A percentile compares a stretch with the other conserved stretches of the same genome.
Evolutionary conservation across 2,113 vertebrate genomes (phyloP).

Genomic region (Toxotes chatareus): DNA sequence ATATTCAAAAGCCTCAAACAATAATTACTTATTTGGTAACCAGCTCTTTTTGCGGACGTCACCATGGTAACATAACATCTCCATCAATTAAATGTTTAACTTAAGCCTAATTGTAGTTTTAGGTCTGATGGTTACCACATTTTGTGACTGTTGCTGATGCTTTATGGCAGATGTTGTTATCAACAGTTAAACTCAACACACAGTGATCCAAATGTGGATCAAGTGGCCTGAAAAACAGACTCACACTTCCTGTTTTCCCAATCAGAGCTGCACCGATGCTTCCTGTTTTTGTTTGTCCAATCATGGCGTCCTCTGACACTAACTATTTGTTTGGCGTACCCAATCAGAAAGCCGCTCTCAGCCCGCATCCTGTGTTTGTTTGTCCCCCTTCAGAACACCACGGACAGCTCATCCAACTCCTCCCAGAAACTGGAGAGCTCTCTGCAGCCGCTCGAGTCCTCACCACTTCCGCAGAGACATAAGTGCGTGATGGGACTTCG

Average conservation of each 20-base stretch:
- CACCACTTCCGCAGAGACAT: constrained; percentile 90
- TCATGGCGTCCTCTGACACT: constrained; percentile 35
- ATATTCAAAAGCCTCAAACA: not conserved
- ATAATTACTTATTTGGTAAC: not conserved
- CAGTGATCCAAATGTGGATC: constrained; percentile 40
- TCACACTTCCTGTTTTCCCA: constrained; percentile 76
- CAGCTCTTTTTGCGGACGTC: not conserved
- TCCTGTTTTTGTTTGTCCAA: constrained; percentile 83
- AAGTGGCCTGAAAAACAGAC: constrained; percentile 41
- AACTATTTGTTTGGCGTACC: constrained; percentile 58
- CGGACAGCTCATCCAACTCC: constrained; percentile 88
- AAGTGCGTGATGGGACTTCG: constrained; percentile 89
- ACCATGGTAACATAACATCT: not conserved
- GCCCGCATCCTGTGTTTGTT: constrained; percentile 79
- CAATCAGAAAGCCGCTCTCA: constrained; percentile 60
- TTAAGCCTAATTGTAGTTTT: not conserved
- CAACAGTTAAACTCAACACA: constrained; percentile 7
- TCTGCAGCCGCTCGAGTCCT: constrained; percentile 89
- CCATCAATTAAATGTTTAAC: not conserved
- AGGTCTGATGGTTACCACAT: not conserved
- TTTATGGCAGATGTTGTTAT: constrained; percentile 30
- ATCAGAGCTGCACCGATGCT: constrained; percentile 50
- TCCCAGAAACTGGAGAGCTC: constrained; percentile 84
- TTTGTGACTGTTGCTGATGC: not conserved
- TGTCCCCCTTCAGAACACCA: constrained; percentile 81